A percentile compares a stretch with the other conserved stretches of the same genome.
Conservation (phyloP, 1,140 invertebrate genomes). For the Portunus trituberculatus region DNA sequence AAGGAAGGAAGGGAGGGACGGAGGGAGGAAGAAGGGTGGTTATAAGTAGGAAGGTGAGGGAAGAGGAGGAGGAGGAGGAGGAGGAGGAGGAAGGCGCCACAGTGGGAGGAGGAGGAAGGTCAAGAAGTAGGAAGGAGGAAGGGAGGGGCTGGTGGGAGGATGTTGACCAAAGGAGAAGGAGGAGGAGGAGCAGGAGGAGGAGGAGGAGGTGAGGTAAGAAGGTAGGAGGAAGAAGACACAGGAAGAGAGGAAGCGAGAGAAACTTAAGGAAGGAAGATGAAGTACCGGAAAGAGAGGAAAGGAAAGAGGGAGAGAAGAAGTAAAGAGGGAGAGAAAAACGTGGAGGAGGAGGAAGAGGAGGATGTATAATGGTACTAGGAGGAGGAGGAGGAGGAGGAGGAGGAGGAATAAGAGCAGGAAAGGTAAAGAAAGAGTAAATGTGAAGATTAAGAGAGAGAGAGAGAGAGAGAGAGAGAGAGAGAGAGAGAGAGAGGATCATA, state of each 20-base stretch:
- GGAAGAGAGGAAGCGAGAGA: background rate
- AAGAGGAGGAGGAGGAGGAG: background rate
- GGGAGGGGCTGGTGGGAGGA: background rate
- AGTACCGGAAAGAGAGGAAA: background rate
- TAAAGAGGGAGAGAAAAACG: background rate
- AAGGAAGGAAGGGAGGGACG: background rate
- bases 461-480: background rate
- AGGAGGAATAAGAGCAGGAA: background rate
- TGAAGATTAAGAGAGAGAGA: background rate
- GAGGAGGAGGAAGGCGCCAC: background rate
- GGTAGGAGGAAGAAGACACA: background rate
- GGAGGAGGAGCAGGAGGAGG: background rate
- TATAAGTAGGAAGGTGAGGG: constrained; percentile 13
- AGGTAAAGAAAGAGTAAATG: background rate
- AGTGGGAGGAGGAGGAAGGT: background rate
- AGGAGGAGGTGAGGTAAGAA: background rate
- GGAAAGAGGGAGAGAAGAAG: background rate
- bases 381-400: background rate
- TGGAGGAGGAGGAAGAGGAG: background rate
- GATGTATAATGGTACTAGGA: background rate
- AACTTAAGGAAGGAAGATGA: background rate
- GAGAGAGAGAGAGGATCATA: background rate
- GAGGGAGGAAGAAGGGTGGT: background rate
- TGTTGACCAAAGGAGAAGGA: background rate
- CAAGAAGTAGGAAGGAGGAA: background rate